Evolutionary conservation across 2,888 invertebrate genomes (phyloP), one percentile per base, ranked within the genome.

Genomic region (Gymnoscelis rufifasciata): DNA sequence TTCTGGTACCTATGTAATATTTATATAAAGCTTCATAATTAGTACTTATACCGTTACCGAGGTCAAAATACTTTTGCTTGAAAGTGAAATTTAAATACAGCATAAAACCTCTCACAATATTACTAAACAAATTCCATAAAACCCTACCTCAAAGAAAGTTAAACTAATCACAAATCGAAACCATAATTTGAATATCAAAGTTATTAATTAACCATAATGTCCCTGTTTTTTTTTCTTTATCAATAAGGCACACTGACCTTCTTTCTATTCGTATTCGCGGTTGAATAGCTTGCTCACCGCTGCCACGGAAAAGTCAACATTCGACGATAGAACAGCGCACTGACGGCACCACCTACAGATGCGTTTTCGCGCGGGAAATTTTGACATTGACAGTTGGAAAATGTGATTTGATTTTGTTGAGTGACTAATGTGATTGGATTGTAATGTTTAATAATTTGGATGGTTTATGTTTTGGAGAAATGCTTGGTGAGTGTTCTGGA

Each of bases 221-320:
- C 23, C 38, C 31, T 38, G 49, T 36, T 39, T 53, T 47, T 49
- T 14, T 33, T 42, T 54, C 47, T 55, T 57, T 43, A 43, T 50
- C 54, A 50, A 54, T 58, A 58, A 54, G 42, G 49, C 56, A 54
- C 51, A 47, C 38, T 58, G 58, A 58, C 56, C 58, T 51, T 46
- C 43, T 52, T 57, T 56, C 30, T 40, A 49, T 24, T 45, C 43
- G 44, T 51, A 38, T 30, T 47, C 42, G 42, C 38, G 43, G 52
- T 38, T 47, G 53, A 52, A 57, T 54, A 43, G 48, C 45, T 47
- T 43, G 40, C 41, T 43, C 14, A 35, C 45, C 40, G 44, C 45
- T 48, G 51, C 51, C 38, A 27, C 44, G 51, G 52, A 47, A 46
- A 49, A 52, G 47, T 41, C 49, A 52, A 44, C 56, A 58, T 41